These are phyloP conservation scores for Paraescarpia echinospica DNA, from an alignment of 1,140 invertebrate genomes.

Conservation along the genomic window DNA sequence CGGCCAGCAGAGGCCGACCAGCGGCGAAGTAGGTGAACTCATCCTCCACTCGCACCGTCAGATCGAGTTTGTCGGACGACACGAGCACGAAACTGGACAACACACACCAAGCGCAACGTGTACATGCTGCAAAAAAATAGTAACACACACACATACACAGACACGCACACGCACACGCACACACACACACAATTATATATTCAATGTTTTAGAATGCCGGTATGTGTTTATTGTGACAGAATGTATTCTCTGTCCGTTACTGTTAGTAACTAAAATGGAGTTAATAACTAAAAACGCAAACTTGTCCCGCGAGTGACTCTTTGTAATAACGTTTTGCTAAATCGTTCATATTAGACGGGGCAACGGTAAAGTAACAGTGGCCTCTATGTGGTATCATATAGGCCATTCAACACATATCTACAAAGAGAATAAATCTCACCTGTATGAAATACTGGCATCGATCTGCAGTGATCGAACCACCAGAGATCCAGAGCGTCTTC, in stretches of 20 bases:
- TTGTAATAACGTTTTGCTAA: not conserved
- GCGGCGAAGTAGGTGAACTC: slow-evolving; percentile 38
- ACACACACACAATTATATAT: too few relatives aligned
- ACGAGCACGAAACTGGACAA: slow-evolving; percentile 28
- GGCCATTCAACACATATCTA: not conserved
- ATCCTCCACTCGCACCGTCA: slow-evolving; percentile 36
- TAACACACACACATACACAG: too few relatives aligned
- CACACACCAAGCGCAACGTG: not conserved
- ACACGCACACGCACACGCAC: too few relatives aligned
- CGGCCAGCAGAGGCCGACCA: slow-evolving; percentile 32
- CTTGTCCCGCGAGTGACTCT: not conserved
- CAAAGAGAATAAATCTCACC: not conserved
- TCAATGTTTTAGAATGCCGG: too few relatives aligned
- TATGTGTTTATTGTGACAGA: too few relatives aligned
- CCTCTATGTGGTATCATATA: not conserved
- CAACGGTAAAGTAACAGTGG: too few relatives aligned
- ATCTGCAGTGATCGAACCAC: slow-evolving; percentile 27
- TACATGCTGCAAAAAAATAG: not conserved
- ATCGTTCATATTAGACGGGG: too few relatives aligned
- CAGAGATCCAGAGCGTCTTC: slow-evolving; percentile 29
- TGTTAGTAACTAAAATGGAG: not conserved
- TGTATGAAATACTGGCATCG: slow-evolving; percentile 12
- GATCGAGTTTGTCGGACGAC: slow-evolving; percentile 27
- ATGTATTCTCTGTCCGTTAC: too few relatives aligned
- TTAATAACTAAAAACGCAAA: not conserved